Evolutionary conservation across 2,888 invertebrate species (phyloP), one percentile per base, ranked within the genome.

Genomic region (Eurois occulta): DNA sequence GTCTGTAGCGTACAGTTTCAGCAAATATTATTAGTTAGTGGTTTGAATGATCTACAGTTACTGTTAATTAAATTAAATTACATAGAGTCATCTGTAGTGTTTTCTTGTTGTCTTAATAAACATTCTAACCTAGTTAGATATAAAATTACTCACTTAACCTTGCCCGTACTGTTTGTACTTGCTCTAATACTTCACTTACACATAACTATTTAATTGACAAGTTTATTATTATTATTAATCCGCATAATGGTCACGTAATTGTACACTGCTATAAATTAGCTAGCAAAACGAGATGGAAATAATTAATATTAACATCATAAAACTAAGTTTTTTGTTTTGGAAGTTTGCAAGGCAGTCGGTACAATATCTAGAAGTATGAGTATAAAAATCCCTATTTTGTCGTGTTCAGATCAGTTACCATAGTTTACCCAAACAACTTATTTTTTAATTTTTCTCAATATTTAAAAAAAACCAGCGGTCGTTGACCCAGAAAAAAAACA

Each of bases 181-280:
- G 28, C 38, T 52, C 38, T 64, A 72, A 79, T 72, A 58, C 48
- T 66, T 46, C 8, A 48, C 24, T 71, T 55, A 71, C 38, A 62
- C 21, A 58, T 70, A 67, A 77, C 71, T 66, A 69, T 75, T 67
- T 75, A 68, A 80, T 74, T 64, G 72, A 77, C 80, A 74, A 67
- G 55, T 80, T 52, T 73, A 81, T 83, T 43, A 84, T 78, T 77
- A 75, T 74, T 69, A 83, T 71, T 84, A 72, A 48, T 72, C n/a
- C 16, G 18, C n/a, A 62, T 68, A 72, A 72, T 65, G 24, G 64
- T 76, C 73, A 79, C 71, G 72, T 84, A 77, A 76, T 72, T 64
- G 55, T 75, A 38, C 38, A 32, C 16, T 41, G 4, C 65, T 21
- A 21, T 10, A 62, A 62, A 62, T 35, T 10, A 62, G 32, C 21